Base-by-base conservation (phyloP, 2,888 invertebrate species). In the Kryphioiulus occultus region DNA sequence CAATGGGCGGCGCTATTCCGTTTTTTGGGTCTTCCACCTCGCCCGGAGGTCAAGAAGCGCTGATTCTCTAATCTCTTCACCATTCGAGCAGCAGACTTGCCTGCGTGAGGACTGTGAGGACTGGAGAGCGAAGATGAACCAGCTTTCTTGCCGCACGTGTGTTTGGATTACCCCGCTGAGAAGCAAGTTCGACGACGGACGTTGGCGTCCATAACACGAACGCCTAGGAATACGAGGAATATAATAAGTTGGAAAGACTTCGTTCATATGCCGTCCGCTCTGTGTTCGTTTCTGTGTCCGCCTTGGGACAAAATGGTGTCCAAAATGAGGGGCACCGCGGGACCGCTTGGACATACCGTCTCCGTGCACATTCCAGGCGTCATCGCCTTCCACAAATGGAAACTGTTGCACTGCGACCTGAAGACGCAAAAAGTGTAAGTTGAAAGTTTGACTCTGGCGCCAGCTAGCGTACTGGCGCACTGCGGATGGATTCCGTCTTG, bases 271-370 rank as follows among this genome's bases (percentile, higher is more conserved):
- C 87, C 87, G 39, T 87, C 87, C 32, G 87, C 87, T 0, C 35
- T 87, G n/a, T 87, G 87, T 44, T 85, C 87, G 4, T 68, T 87
- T 10, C 47, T 87, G 15, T 87, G 87, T 68, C 87, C 87, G 68
- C 87, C 87, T 19, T 87, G 87, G 87, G 87, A 87, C 85, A 87
- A 87, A 30, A 59, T 87, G 87, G 85, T 87, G 85, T 10, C 87
- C 53, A 87, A 87, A 85, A 22, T 87, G 85, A 44, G 87, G 26
- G 84, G 85, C 47, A 39, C 59, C 1, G 44, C 42, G 15, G 87
- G 84, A 19, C 85, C 87, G 26, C 42, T 87, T 26, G 78, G 85
- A 5, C 87, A 87, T 39, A 87, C 32, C 19, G 39, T 87, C 32
- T 85, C 87, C 22, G 17, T 87, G 85, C 85, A 87, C 47, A 87